Evolutionary conservation across 1,140 invertebrate species (phyloP).

Genomic region (Caenorhabditis brenneri): DNA sequence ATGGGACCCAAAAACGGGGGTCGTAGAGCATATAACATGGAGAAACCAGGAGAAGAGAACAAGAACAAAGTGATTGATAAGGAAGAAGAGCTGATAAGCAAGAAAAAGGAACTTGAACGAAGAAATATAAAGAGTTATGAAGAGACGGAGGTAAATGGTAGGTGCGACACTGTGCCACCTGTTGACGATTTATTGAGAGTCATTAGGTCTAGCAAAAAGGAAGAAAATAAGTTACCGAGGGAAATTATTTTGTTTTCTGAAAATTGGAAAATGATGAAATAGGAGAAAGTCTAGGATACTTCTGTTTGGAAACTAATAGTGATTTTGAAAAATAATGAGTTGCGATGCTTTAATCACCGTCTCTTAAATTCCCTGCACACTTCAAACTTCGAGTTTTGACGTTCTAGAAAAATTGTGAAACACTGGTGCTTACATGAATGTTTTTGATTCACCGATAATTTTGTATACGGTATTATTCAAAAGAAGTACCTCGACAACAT

Average conservation of each 20-base stretch:
- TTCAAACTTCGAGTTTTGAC: no score
- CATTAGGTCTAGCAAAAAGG: neutral
- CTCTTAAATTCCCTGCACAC: no score
- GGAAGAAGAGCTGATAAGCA: slow-evolving; percentile 13
- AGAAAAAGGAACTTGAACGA: neutral
- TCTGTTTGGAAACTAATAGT: no score
- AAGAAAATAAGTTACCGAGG: neutral
- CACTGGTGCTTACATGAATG: no score
- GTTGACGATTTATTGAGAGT: slow-evolving; percentile 28
- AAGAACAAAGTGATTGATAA: neutral
- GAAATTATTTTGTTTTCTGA: neutral
- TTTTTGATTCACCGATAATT: no score
- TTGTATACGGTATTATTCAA: no score
- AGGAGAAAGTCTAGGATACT: no score
- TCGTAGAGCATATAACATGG: neutral
- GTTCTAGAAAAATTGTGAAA: no score
- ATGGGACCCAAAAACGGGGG: slow-evolving; percentile 22
- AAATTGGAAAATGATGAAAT: no score
- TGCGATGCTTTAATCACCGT: no score
- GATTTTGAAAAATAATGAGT: no score
- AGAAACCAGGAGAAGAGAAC: neutral
- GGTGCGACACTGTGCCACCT: slow-evolving; percentile 37
- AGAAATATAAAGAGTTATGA: neutral
- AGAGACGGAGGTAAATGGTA: neutral
- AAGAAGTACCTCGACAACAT: no score